Conservation (phyloP, 2,797 vertebrate species). For the Lemur catta region DNA sequence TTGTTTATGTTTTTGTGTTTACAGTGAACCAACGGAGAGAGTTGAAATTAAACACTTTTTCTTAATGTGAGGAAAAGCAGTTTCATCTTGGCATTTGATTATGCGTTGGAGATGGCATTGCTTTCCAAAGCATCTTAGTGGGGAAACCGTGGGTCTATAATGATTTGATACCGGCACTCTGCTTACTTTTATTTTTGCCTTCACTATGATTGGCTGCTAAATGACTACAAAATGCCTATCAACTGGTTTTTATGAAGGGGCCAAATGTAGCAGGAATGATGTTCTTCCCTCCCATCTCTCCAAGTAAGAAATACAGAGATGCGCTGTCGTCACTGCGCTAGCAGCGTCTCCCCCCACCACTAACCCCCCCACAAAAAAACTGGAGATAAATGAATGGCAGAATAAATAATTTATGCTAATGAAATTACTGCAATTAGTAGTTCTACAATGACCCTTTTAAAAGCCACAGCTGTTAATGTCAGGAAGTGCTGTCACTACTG, state of each 20-base stretch:
- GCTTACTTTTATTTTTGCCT: constrained; percentile 69
- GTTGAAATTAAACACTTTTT: constrained; percentile 12
- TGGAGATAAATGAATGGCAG: constrained; percentile 93
- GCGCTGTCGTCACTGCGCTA: neutral
- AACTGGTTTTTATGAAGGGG: constrained; percentile 43
- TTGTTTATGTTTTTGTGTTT: neutral
- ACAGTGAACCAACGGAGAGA: neutral
- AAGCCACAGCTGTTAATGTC: constrained; percentile 98
- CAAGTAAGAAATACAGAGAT: constrained; percentile 72
- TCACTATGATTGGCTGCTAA: constrained; percentile 62
- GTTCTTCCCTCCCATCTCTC: constrained; percentile 59
- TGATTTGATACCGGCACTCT: constrained; percentile 37
- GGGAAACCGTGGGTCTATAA: constrained; percentile 44
- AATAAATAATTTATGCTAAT: constrained; percentile 99
- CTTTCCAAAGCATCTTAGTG: constrained; percentile 42
- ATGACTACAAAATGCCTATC: constrained; percentile 60
- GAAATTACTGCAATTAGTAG: constrained; percentile 99
- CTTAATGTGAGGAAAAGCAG: neutral
- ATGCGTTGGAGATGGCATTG: neutral
- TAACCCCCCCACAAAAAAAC: constrained; percentile 37
- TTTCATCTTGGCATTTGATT: constrained; percentile 48
- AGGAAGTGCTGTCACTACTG: constrained; percentile 94
- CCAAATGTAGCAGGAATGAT: constrained; percentile 70
- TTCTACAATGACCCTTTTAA: constrained; percentile 97
- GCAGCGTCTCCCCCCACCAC: neutral